Base-by-base conservation (phyloP, 1,140 invertebrate genomes). In the Rhyzopertha dominica region DNA sequence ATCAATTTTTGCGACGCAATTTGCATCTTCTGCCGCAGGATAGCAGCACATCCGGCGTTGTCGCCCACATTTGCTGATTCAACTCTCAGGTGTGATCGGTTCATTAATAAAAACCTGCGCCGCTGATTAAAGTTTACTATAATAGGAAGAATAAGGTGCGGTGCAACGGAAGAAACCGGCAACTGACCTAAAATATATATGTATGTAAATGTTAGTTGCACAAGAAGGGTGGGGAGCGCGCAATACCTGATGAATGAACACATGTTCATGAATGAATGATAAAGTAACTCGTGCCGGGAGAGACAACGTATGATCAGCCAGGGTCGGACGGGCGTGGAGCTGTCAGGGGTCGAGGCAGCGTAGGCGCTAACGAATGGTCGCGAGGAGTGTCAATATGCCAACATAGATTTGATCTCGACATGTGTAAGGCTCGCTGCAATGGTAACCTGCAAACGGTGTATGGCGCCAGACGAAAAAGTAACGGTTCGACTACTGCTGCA, bases 231-330 rank as follows among this genome's bases (percentile, higher is more conserved):
- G 29, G 44, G 49, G 49, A 42, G 49, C 38, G 43, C 39, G 37
- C 43, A 23, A 40, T 28, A 26, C 37, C 51, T 57, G 57, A 59
- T 59, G 57, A 59, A 59, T 59, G 57, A 59, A 59, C 57, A 57
- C 49, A 54, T 59, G 51, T 46, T 59, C 54, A 57, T 59, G 54
- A 56, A 59, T 59, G 57, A 59, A 59, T 59, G 51, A 56, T 56
- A 58, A 58, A 58, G 44, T 54, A 40, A 48, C 46, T 53, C 51
- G 47, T 50, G 47, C 51, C 43, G 42, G 50, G 35, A 53, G n/a
- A n/a, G 42, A 56, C 46, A 56, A 47, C 47, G 45, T 53, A 56
- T 50, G 47, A 44, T 54, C 47, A 42, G 35, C 35, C 51, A 54
- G 53, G 53, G 53, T 58, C 56, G 51, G 43, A 43, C 51, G 47